These are phyloP conservation scores for Psophia crepitans DNA, from an alignment of 2,113 vertebrate genomes.

Conservation along the genomic window DNA sequence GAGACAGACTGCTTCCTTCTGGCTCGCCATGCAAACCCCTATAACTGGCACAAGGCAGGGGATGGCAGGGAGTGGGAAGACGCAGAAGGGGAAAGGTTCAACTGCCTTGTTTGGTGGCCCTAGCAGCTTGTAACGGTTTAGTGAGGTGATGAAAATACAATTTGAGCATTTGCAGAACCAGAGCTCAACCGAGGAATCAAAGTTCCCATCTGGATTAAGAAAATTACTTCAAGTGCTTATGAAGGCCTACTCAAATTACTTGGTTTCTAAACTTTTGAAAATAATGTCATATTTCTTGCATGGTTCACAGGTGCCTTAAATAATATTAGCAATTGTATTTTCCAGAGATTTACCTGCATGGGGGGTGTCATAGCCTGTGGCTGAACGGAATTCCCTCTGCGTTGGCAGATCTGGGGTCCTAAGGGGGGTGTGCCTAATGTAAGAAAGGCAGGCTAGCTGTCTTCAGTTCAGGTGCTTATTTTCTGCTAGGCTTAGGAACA, in stretches of 20 bases:
- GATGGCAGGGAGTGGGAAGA: neutral
- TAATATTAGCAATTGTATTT: neutral
- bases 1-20: neutral
- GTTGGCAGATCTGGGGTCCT: neutral
- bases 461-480: neutral
- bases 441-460: neutral
- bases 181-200: neutral
- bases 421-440: neutral
- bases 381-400: neutral
- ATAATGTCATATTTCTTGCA: neutral
- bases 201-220: neutral
- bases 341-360: neutral
- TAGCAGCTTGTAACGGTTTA: neutral
- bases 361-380: neutral
- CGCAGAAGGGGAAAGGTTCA: neutral
- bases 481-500: neutral
- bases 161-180: neutral
- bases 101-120: neutral
- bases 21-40: neutral
- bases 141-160: neutral
- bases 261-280: neutral
- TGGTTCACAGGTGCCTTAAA: neutral
- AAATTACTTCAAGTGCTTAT: neutral
- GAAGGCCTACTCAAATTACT: neutral
- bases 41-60: neutral